A percentile compares a stretch with the other conserved stretches of the same genome.
These are phyloP conservation scores for Eremobia ochroleuca DNA, from an alignment of 2,888 invertebrate genomes.

Conservation along the genomic window DNA sequence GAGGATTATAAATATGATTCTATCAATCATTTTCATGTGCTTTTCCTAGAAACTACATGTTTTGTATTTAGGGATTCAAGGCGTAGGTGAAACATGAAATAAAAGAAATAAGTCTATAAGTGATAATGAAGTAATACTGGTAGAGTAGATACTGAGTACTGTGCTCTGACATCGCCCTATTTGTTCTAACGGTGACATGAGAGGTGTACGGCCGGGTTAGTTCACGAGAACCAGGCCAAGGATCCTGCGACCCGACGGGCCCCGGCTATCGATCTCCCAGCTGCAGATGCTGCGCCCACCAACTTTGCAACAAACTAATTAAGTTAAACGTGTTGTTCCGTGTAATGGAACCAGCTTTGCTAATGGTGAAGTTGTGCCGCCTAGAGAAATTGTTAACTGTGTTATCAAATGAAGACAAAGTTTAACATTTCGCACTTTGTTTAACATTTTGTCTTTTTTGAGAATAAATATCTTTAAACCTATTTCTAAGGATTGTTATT, in stretches of 20 bases:
- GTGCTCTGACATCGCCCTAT: slow-evolving; percentile 45
- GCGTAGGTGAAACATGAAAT: slow-evolving; percentile 13
- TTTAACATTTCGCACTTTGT: no score
- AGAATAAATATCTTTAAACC: no score
- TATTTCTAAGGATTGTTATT: neutral
- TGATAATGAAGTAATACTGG: slow-evolving; percentile 26
- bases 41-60: slow-evolving; percentile 52
- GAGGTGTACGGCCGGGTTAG: slow-evolving; percentile 60
- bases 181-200: slow-evolving; percentile 55
- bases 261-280: slow-evolving; percentile 80
- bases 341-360: slow-evolving; percentile 26
- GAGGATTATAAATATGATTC: slow-evolving; percentile 13
- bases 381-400: slow-evolving; percentile 6
- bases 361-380: slow-evolving; percentile 34
- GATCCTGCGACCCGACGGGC: slow-evolving; percentile 76
- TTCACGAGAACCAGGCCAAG: slow-evolving; percentile 81
- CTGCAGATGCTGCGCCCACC: slow-evolving; percentile 71
- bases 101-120: slow-evolving; percentile 4
- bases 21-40: slow-evolving; percentile 6
- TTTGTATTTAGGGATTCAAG: slow-evolving; percentile 54
- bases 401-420: neutral
- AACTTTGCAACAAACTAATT: slow-evolving; percentile 53
- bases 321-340: slow-evolving; percentile 40
- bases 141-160: slow-evolving; percentile 2
- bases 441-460: no score